Evolutionary conservation across 2,888 invertebrate species (phyloP), one percentile per base, ranked within the genome.

Genomic region (Gymnocheta viridis): DNA sequence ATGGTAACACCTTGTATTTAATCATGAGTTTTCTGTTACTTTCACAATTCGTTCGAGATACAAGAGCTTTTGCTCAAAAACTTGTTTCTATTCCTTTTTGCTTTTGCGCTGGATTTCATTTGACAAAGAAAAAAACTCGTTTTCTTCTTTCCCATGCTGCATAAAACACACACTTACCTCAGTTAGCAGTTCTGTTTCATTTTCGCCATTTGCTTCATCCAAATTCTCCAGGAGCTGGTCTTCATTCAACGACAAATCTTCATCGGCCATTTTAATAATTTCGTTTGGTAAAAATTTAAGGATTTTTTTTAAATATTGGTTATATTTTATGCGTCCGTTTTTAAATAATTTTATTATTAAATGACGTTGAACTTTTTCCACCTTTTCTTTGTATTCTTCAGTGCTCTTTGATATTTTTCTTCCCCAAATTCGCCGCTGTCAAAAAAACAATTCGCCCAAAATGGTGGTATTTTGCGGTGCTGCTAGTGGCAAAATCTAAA

Each of bases 211-310:
- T 74, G 92, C 91, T 87, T 92, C 92, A 80, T 92, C 92, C 88
- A 92, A 88, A 86, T 92, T 92, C 86, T 92, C 92, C 88, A 92
- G 88, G 79, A 92, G 91, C 88, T 92, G 92, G 87, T 92, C 92
- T 89, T 92, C 92, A 86, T 91, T 92, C 87, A 92, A 88, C 84
- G 92, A 89, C 86, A 92, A 89, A 88, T 92, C 92, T 90, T 92
- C 92, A 88, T 92, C 92, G 85, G 92, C 92, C 92, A 92, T 92
- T 87, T 87, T 88, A 72, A 49, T 82, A 64, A 47, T 35, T 62
- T 51, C 12, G n/a, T 41, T 17, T 35, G 12, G 14, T 62, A 32
- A 62, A 51, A 49, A 44, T 19, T 0, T 44, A 44, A 1, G 1
- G 12, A 49, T 27, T 72, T 56, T 49, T 80, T 56, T 77, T 41